These are phyloP conservation scores for Hemibagrus wyckioides DNA, from an alignment of 2,113 vertebrate species.

Conservation along the genomic window DNA sequence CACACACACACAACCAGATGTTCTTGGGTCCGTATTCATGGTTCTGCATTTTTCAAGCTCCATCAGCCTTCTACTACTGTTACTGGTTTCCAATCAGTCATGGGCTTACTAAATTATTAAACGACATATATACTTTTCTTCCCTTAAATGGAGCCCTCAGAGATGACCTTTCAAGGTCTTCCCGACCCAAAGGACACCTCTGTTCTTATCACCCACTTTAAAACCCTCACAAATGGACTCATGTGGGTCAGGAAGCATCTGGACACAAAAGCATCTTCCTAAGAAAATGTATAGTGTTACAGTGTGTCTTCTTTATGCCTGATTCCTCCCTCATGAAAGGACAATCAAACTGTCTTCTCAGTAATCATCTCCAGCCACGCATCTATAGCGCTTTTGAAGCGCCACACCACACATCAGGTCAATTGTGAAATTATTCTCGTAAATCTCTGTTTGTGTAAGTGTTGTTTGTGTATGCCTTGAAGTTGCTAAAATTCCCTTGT, in stretches of 20 bases:
- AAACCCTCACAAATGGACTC: not conserved
- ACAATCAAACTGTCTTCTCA: not conserved
- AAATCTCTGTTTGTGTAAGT: not conserved
- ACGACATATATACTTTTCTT: no score
- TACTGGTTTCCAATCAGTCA: no score
- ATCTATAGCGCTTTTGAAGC: not conserved
- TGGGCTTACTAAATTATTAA: no score
- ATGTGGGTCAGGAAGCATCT: not conserved
- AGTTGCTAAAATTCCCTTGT: no score
- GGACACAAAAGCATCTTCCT: not conserved
- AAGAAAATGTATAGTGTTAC: not conserved
- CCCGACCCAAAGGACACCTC: not conserved
- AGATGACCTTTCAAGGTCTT: not conserved
- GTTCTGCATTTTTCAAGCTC: no score
- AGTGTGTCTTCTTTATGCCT: not conserved
- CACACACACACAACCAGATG: no score
- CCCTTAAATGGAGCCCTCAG: no score
- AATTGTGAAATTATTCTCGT: not conserved
- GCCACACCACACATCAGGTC: no score
- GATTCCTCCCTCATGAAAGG: not conserved
- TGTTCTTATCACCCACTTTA: not conserved
- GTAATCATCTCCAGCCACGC: not conserved
- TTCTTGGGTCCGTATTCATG: no score
- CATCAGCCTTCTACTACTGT: no score
- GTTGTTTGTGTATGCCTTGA: not conserved